phyloP scores from a whole-genome alignment of 2,113 vertebrate genomes.

The Falcunculus frontatus region DNA sequence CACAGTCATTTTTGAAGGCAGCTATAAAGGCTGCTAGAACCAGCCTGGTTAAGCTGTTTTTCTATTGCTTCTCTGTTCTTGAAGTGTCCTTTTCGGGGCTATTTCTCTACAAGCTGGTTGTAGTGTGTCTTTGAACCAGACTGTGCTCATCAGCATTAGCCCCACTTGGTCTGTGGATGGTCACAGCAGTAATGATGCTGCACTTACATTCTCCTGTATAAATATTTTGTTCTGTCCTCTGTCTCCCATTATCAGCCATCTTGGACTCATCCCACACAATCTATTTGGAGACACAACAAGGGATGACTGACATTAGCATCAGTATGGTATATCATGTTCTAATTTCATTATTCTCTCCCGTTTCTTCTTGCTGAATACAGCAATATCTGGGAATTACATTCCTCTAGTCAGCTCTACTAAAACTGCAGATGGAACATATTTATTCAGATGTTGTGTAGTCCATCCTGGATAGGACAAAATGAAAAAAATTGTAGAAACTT shows the following conservation, averaged over 20 bases:
- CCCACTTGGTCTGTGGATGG: neutral
- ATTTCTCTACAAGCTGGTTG: neutral
- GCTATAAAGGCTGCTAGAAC: neutral
- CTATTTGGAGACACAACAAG: neutral
- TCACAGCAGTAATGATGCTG: neutral
- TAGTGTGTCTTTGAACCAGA: neutral
- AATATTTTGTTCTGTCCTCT: neutral
- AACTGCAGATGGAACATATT: neutral
- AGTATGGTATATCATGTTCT: neutral
- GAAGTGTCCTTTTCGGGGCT: neutral
- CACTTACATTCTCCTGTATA: neutral
- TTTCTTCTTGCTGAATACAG: neutral
- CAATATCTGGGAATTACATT: neutral
- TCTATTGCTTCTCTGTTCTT: neutral
- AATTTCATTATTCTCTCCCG: neutral
- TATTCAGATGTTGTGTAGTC: neutral
- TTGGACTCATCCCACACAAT: neutral
- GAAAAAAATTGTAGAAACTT: neutral
- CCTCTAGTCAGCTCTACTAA: neutral
- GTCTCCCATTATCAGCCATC: neutral
- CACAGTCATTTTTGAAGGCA: neutral
- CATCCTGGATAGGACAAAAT: neutral
- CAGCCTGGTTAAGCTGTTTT: neutral
- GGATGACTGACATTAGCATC: neutral
- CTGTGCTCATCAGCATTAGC: neutral